Percentiles rank a stretch among this genome's conserved stretches.
Conservation (phyloP, 2,113 vertebrate genomes). For the Hemibagrus wyckioides region DNA sequence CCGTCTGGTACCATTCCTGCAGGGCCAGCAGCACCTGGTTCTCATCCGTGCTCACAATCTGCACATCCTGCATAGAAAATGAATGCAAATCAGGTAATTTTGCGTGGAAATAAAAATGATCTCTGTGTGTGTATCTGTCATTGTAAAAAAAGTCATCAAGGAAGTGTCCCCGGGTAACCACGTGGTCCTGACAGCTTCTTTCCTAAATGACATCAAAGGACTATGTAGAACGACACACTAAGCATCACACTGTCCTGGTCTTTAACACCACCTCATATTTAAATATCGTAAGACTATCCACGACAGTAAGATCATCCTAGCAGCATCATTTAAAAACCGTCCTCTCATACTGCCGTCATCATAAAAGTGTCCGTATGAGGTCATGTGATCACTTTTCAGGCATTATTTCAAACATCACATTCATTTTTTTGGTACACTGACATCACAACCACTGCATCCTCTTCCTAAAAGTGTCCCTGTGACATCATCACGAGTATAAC, state of each 20-base stretch:
- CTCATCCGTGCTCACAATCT: slow-evolving; percentile 93
- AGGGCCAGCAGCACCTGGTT: slow-evolving; percentile 92
- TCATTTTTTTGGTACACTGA: not conserved
- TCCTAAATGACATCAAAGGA: not conserved
- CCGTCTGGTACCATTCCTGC: slow-evolving; percentile 94
- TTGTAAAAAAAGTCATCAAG: not conserved
- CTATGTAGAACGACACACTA: not conserved
- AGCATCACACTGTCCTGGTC: not conserved
- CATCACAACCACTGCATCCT: not conserved
- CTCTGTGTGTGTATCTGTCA: not conserved
- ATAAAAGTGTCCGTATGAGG: not conserved
- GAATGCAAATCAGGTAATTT: not conserved
- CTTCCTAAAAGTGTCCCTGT: not conserved
- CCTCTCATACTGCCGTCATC: not conserved
- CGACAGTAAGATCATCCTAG: not conserved
- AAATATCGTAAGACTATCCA: not conserved
- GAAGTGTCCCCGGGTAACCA: not conserved
- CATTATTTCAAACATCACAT: not conserved
- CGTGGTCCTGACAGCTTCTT: not conserved
- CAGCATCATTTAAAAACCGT: not conserved
- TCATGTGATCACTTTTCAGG: not conserved
- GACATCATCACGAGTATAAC: not conserved
- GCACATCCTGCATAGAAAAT: slow-evolving; percentile 79
- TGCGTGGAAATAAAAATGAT: not conserved
- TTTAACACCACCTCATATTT: not conserved